These are phyloP conservation scores for Labroides dimidiatus DNA, from an alignment of 2,797 vertebrate species.

Conservation along the genomic window DNA sequence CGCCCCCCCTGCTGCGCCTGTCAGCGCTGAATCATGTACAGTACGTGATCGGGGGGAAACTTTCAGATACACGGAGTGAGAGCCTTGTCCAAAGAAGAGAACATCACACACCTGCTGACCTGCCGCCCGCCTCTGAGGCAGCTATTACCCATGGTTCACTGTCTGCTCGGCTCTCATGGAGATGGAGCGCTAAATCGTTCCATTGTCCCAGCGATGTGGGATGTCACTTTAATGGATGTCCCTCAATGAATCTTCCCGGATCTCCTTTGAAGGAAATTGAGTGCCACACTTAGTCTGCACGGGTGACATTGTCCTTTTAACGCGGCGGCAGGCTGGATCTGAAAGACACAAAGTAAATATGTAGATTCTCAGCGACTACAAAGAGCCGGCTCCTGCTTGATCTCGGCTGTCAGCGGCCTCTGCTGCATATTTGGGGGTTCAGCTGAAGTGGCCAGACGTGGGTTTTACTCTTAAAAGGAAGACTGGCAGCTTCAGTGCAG, in stretches of 20 bases:
- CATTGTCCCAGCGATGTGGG: conserved; percentile 43
- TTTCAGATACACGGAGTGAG: conserved; percentile 34
- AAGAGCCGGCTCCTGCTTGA: conserved; percentile 18
- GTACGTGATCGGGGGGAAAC: conserved; percentile 16
- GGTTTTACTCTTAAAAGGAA: conserved; percentile 52
- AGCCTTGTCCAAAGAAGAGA: conserved; percentile 35
- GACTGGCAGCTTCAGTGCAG: conserved; percentile 54
- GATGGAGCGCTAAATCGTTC: conserved; percentile 61
- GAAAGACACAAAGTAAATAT: conserved; percentile 49
- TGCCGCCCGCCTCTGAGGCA: conserved; percentile 34
- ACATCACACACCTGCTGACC: conserved; percentile 49
- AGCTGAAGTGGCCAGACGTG: conserved; percentile 36
- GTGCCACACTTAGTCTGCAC: conserved; percentile 33
- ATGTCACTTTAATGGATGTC: conserved; percentile 59
- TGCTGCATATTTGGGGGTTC: conserved; percentile 2
- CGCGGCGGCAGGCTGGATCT: conserved; percentile 29
- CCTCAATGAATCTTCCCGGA: conserved; percentile 56
- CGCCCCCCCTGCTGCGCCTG: background rate
- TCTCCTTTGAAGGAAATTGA: conserved; percentile 57
- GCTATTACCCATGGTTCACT: conserved; percentile 49
- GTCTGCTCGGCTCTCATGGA: conserved; percentile 42
- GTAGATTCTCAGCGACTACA: conserved; percentile 36
- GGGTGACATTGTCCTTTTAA: conserved; percentile 56
- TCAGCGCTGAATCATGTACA: conserved; percentile 37
- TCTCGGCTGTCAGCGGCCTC: conserved; percentile 29